Base-by-base conservation (phyloP, 2,113 vertebrate genomes). In the Alligator mississippiensis region DNA sequence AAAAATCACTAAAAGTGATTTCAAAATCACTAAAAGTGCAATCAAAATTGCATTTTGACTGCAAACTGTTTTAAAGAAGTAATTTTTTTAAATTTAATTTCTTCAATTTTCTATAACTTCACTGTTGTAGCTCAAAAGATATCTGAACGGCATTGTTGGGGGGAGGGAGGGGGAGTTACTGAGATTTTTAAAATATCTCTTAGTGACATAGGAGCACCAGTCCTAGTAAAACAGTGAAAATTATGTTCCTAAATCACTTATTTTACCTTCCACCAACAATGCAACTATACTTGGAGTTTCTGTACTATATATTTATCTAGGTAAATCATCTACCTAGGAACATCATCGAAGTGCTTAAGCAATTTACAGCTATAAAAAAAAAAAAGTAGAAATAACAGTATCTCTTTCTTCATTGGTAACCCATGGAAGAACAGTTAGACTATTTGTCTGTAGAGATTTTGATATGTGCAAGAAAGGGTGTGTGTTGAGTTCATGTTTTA, bases 321-420 rank as follows among this genome's bases (percentile, higher is more conserved):
- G 34, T 38, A 63, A 84, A 80, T 80, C 77, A 62, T 77, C 38
- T 63, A 59, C 66, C 93, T 88, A 92, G 83, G 93, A 90, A 94
- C 80, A 87, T 93, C 82, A 38, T 84, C 82, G 15, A 63, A 76
- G 38, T 61, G 38, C 60, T 80, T 81, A 82, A 63, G 68, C 2
- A 22, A 60, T 94, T 94, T 85, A 87, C 82, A 90, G 55, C 80
- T 84, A 76, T 91, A 88, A 88, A 60, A 77, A 34, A 83, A 61
- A 80, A 72, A 72, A 62, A 25, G 34, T 87, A 93, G 74, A 87
- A 92, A 92, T 92, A 89, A 90, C 92, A 94, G 77, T 34, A 10
- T 80, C 81, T 94, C 91, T 94, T 38, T 89, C 87, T 95, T 90
- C 84, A 91, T 93, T 94, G 93, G 93, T 90, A 82, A 14, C 72